Base-by-base conservation (phyloP, 2,797 vertebrate genomes). In the Adrianichthys oophorus region DNA sequence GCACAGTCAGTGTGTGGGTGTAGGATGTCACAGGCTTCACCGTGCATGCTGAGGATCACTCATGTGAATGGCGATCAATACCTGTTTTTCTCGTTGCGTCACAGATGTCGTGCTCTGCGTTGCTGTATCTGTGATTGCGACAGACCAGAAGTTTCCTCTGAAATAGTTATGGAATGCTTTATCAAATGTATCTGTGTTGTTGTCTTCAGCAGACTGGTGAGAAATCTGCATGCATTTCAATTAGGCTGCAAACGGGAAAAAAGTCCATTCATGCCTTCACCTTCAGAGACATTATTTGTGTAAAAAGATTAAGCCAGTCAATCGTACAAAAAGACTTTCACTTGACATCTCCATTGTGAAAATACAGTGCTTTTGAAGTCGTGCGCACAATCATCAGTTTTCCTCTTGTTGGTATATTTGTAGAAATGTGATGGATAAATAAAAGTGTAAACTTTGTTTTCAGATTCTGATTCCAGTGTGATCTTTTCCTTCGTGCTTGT, bases 321-420 rank as follows among this genome's bases (percentile, higher is more conserved):
- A 12, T 2, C 8, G 32, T 32, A 37, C 32, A 37, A 37, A 12
- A 32, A 37, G 10, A 37, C 10, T 54, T 59, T 82, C 77, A 85
- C 82, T 79, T 78, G 63, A 67, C 81, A 78, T 85, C 50, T 79
- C 76, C n/a, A 67, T 86, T 78, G 83, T 85, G 76, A 57, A 78
- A 84, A 78, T 81, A 65, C 86, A 89, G 52, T 89, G 83, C 37
- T 55, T 18, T 19, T 52, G 72, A 70, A 73, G 72, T 55, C 76
- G 80, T 85, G 82, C 67, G 67, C 79, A 86, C 82, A 84, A 80
- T 79, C 63, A 71, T 80, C 63, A 50, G 52, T 66, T 68, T 62
- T 76, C 37, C 32, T 70, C 41, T 48, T 72, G 67, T 80, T 77
- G 76, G 52, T 84, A 53, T 66, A 69, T 74, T 74, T 81, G 68